Conservation (phyloP, 2,888 invertebrate species). For the Cotesia congregata region DNA sequence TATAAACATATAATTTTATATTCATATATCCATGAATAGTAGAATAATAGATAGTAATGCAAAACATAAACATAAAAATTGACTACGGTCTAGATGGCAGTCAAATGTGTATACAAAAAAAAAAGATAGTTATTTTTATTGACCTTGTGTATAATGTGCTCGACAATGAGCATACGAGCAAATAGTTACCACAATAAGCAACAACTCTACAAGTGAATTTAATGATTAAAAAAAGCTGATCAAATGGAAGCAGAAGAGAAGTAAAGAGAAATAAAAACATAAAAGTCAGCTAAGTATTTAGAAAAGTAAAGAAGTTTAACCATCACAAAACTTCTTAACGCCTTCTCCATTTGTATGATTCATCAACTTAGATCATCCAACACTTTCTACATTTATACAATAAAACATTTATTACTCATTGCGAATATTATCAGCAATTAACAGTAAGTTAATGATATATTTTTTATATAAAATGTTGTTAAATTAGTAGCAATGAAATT, state of each 20-base stretch:
- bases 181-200: constrained; percentile 23
- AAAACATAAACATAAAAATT: constrained; percentile 23
- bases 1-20: not conserved
- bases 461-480: too few species aligned
- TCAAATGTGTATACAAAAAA: constrained; percentile 20
- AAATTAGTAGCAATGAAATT: too few species aligned
- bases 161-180: constrained; percentile 34
- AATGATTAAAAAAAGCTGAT: constrained; percentile 10
- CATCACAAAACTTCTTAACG: constrained; percentile 20
- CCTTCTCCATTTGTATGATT: constrained; percentile 35
- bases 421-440: not conserved
- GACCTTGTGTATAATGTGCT: constrained; percentile 50
- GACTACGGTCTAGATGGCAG: constrained; percentile 33
- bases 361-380: constrained; percentile 30
- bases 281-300: not conserved
- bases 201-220: constrained; percentile 22
- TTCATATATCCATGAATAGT: constrained; percentile 7
- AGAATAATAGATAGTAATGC: not conserved
- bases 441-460: not conserved
- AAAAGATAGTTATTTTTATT: constrained; percentile 43
- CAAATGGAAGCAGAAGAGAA: constrained; percentile 21
- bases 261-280: constrained; percentile 3
- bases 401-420: not conserved
- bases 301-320: constrained; percentile 14
- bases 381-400: constrained; percentile 31